phyloP scores from a whole-genome alignment of 2,797 vertebrate genomes.

The Brotogeris chrysoptera region DNA sequence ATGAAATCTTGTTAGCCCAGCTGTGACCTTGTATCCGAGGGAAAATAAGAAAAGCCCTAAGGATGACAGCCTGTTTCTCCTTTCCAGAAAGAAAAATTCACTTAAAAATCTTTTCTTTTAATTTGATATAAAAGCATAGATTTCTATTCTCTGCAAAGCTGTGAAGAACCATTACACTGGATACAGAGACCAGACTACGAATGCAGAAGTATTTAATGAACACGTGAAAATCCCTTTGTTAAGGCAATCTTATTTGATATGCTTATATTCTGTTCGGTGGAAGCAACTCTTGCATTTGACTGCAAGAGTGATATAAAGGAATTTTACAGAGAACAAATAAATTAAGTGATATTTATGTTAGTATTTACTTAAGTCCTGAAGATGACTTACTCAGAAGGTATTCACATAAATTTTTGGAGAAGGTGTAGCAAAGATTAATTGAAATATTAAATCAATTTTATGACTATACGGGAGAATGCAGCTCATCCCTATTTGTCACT shows the following conservation, averaged over 20 bases:
- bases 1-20: neutral
- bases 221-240: neutral
- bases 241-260: neutral
- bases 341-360: constrained; percentile 58
- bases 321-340: constrained; percentile 50
- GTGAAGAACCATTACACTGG: neutral
- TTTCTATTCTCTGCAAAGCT: neutral
- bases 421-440: constrained; percentile 68
- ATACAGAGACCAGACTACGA: neutral
- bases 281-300: neutral
- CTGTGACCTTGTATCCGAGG: neutral
- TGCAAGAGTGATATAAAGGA: neutral
- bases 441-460: constrained; percentile 73
- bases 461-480: constrained; percentile 23
- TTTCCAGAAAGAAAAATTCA: neutral
- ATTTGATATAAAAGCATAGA: neutral
- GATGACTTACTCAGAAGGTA: constrained; percentile 58
- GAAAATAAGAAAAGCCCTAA: neutral
- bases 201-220: neutral
- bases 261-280: neutral
- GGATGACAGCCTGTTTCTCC: neutral
- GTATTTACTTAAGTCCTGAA: constrained; percentile 51
- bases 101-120: neutral
- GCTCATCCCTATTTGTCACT: constrained; percentile 58
- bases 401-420: constrained; percentile 57